A percentile compares a stretch with the other conserved stretches of the same genome.
These are phyloP conservation scores for Luffia ferchaultella DNA, from an alignment of 2,888 invertebrate species.

Conservation along the genomic window DNA sequence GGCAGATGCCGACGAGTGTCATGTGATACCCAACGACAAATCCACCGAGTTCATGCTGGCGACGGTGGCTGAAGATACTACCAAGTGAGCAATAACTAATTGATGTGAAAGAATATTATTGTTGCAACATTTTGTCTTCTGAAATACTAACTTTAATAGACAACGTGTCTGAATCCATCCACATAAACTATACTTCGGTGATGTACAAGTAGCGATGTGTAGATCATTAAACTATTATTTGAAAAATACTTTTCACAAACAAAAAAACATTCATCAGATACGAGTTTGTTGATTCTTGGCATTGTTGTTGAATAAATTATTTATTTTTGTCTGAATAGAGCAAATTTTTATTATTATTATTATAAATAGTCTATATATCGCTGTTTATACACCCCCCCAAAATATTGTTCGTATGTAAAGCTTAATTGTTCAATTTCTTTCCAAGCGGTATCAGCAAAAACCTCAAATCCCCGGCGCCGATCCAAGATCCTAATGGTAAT, in stretches of 20 bases:
- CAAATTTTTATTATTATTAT: not conserved
- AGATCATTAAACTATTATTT: too few relatives aligned
- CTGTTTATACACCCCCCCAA: too few relatives aligned
- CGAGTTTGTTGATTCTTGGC: too few relatives aligned
- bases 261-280: too few relatives aligned
- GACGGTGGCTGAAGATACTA: constrained; percentile 85
- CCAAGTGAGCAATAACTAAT: constrained; percentile 68
- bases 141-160: too few relatives aligned
- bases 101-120: too few relatives aligned
- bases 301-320: not conserved
- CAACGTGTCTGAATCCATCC: too few relatives aligned
- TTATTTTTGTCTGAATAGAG: not conserved
- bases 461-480: constrained; percentile 44
- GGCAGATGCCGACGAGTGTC: constrained; percentile 72
- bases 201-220: too few relatives aligned
- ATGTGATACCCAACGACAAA: constrained; percentile 89
- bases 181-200: too few relatives aligned
- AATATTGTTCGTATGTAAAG: not conserved
- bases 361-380: not conserved
- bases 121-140: too few relatives aligned
- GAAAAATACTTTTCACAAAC: too few relatives aligned
- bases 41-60: constrained; percentile 91
- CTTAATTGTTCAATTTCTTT: constrained; percentile 5
- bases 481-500: constrained; percentile 80
- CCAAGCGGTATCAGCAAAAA: constrained; percentile 36